Conservation (phyloP, 2,797 vertebrate genomes). For the Eleutherodactylus coqui region DNA sequence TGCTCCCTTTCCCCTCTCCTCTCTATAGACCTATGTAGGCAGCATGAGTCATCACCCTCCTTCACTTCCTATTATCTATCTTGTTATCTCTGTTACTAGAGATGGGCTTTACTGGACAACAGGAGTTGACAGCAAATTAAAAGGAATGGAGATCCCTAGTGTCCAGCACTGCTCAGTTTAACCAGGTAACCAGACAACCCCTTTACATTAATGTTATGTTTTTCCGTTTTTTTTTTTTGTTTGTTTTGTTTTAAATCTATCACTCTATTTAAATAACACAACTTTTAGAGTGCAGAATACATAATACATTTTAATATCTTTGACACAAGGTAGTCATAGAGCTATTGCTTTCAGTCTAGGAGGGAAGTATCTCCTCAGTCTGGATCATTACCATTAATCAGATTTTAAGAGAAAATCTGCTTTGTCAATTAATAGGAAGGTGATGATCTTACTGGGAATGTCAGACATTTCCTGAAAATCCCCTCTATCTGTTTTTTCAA, state of each 20-base stretch:
- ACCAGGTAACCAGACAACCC: too few relatives aligned
- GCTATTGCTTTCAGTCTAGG: conserved; percentile 21
- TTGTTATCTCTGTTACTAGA: too few relatives aligned
- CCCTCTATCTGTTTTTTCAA: conserved; percentile 35
- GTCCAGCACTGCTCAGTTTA: too few relatives aligned
- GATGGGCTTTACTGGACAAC: too few relatives aligned
- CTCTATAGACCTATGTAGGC: too few relatives aligned
- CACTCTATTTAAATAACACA: background rate
- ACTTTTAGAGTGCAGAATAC: background rate
- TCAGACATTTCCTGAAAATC: conserved; percentile 41
- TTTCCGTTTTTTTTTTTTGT: too few relatives aligned
- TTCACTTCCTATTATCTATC: too few relatives aligned
- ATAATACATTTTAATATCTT: background rate
- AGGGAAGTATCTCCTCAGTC: background rate
- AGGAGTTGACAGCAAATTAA: too few relatives aligned
- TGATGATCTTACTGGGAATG: conserved; percentile 47
- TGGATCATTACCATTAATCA: conserved; percentile 30
- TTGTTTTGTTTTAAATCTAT: background rate
- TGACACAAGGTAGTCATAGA: conserved; percentile 26
- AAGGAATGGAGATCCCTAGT: too few relatives aligned
- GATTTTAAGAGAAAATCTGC: conserved; percentile 28
- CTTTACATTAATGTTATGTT: too few relatives aligned
- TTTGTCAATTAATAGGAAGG: conserved; percentile 43
- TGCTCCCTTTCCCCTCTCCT: too few relatives aligned
- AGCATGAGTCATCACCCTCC: too few relatives aligned